Conservation (phyloP, 2,113 vertebrate genomes). For the Turnix velox region DNA sequence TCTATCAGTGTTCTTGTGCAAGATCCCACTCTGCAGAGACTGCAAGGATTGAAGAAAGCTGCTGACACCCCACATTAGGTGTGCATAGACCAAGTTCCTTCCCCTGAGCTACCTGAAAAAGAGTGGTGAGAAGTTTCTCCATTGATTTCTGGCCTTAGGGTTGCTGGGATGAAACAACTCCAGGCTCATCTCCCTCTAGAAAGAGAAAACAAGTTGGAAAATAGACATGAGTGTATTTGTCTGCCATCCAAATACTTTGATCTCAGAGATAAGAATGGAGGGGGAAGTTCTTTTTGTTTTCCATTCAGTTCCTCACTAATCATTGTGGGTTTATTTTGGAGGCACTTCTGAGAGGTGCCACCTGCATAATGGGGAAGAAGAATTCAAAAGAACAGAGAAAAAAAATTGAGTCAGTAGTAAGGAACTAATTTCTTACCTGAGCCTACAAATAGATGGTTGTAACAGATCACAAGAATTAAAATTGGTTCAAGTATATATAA, state of each 20-base stretch:
- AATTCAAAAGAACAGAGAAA: not conserved
- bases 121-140: not conserved
- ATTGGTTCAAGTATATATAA: not conserved
- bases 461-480: not conserved
- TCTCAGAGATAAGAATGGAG: not conserved
- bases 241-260: not conserved
- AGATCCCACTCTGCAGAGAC: not conserved
- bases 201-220: not conserved
- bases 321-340: not conserved
- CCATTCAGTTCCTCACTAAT: not conserved
- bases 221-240: not conserved
- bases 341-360: conserved; percentile 4
- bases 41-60: not conserved
- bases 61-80: not conserved
- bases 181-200: not conserved
- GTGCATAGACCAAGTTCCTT: not conserved
- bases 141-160: not conserved
- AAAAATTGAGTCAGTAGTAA: not conserved
- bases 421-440: not conserved
- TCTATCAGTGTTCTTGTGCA: not conserved
- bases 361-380: not conserved
- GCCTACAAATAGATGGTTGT: not conserved
- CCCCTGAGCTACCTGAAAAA: not conserved
- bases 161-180: not conserved
- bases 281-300: not conserved